These are phyloP conservation scores for Sicus ferrugineus DNA, from an alignment of 2,888 invertebrate species.

Conservation along the genomic window DNA sequence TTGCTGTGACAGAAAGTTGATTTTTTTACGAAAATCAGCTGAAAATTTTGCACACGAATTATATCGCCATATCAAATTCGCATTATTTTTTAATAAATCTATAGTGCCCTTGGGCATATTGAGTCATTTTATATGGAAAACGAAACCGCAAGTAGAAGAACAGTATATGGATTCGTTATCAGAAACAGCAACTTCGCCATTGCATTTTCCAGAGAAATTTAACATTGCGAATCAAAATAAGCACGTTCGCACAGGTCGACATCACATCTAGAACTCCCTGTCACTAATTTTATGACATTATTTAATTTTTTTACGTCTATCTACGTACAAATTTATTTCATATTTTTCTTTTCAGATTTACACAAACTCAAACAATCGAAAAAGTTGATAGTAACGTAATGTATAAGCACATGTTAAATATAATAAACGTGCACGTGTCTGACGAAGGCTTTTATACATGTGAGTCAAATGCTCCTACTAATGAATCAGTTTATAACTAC, in stretches of 20 bases:
- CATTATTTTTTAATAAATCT: background rate
- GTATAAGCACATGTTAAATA: constrained; percentile 64
- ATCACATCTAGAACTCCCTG: too few species aligned
- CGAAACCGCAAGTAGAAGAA: background rate
- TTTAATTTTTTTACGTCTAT: too few species aligned
- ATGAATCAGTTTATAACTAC: constrained; percentile 50
- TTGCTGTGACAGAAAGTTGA: too few species aligned
- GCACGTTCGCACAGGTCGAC: background rate
- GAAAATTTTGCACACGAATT: background rate
- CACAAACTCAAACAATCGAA: constrained; percentile 38
- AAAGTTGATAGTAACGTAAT: constrained; percentile 59
- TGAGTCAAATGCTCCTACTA: constrained; percentile 59
- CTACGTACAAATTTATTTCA: too few species aligned
- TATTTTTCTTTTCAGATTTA: constrained; percentile 45
- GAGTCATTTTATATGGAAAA: background rate
- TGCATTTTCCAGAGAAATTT: background rate
- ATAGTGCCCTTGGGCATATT: background rate
- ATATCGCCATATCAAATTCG: background rate
- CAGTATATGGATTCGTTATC: background rate
- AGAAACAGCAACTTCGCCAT: background rate
- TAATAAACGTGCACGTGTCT: constrained; percentile 67
- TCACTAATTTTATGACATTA: too few species aligned
- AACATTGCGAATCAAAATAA: background rate
- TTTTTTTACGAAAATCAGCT: background rate
- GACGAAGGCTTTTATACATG: constrained; percentile 72